Evolutionary conservation across 2,888 invertebrate genomes (phyloP).

Genomic region (Hymenopus coronatus): DNA sequence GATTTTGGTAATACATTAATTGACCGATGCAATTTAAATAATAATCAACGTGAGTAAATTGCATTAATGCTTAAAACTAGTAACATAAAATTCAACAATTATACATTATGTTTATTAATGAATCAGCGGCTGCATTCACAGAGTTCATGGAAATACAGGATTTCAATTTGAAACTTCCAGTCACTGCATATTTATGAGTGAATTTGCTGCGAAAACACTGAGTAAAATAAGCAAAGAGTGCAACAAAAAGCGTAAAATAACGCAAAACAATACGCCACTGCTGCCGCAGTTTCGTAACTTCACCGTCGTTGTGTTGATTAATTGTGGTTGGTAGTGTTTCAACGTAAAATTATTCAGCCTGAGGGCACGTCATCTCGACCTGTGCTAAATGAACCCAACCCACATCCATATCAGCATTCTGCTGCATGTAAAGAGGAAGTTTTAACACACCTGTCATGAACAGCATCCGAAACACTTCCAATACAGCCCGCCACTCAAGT

Average conservation of each 20-base stretch:
- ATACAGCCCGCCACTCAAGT: not conserved
- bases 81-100: too few species aligned
- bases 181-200: not conserved
- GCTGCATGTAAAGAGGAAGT: not conserved
- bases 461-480: not conserved
- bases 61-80: too few species aligned
- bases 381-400: not conserved
- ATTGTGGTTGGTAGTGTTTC: not conserved
- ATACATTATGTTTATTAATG: not conserved
- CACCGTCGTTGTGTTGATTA: not conserved
- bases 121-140: not conserved
- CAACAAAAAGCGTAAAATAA: not conserved
- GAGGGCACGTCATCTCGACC: not conserved
- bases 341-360: not conserved
- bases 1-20: too few species aligned
- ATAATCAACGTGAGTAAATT: too few species aligned
- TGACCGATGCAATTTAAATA: too few species aligned
- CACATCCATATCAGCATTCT: not conserved
- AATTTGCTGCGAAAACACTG: not conserved
- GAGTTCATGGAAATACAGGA: not conserved
- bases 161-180: not conserved
- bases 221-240: not conserved
- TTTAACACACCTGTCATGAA: not conserved
- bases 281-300: not conserved
- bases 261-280: not conserved